These are phyloP conservation scores for Orthosia incerta DNA, from an alignment of 2,888 invertebrate species.

Conservation along the genomic window DNA sequence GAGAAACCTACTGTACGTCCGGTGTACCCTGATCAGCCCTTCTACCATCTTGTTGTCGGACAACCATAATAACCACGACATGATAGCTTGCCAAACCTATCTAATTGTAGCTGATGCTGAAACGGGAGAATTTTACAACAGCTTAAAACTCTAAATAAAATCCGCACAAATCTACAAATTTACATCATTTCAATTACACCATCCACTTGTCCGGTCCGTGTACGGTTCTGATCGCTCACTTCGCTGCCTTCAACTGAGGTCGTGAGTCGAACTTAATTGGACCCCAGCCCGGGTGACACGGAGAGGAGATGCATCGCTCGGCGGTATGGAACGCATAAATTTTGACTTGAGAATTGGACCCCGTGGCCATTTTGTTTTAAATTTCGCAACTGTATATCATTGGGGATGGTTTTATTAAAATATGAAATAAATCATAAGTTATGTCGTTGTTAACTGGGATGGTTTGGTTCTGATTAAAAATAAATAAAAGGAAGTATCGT, in stretches of 20 bases:
- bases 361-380: constrained; percentile 83
- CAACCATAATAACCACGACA: not conserved
- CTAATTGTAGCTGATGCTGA: not conserved
- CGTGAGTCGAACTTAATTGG: constrained; percentile 91
- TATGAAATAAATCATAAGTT: constrained; percentile 66
- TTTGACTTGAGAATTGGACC: constrained; percentile 82
- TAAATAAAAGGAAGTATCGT: not conserved
- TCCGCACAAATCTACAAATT: constrained; percentile 7
- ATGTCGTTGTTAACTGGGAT: constrained; percentile 40
- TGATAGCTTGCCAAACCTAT: not conserved
- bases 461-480: constrained; percentile 25
- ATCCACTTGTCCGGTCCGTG: constrained; percentile 16
- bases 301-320: constrained; percentile 89
- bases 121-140: not conserved
- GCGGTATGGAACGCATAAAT: constrained; percentile 89
- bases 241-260: constrained; percentile 80
- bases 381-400: constrained; percentile 72
- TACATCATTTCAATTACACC: constrained; percentile 37
- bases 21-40: not conserved
- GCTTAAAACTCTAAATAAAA: not conserved
- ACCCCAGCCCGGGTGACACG: constrained; percentile 89
- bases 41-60: fast-evolving
- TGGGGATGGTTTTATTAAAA: constrained; percentile 62
- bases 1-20: not conserved
- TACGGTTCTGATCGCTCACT: constrained; percentile 63